Conservation (phyloP, 2,888 invertebrate species). For the Willowsia nigromaculata region DNA sequence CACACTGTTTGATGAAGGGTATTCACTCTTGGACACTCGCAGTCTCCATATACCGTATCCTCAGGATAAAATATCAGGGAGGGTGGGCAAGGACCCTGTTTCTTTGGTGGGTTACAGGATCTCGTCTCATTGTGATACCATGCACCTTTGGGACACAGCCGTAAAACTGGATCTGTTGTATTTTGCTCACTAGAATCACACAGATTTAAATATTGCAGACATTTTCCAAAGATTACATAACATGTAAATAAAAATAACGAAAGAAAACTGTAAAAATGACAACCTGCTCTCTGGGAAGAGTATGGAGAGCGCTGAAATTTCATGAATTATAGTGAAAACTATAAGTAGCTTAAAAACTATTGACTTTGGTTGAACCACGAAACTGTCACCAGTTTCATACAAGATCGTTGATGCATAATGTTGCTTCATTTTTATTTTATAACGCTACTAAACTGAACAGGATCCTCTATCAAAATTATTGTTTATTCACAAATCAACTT, state of each 20-base stretch:
- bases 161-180: background rate
- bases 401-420: no score
- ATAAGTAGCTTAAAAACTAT: no score
- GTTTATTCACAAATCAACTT: no score
- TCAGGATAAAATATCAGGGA: conserved; percentile 45
- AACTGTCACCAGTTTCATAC: no score
- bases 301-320: no score
- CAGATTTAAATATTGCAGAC: background rate
- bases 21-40: conserved; percentile 51
- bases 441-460: no score
- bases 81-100: conserved; percentile 61
- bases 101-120: conserved; percentile 36
- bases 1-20: conserved; percentile 7
- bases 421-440: no score
- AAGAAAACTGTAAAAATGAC: background rate
- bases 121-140: conserved; percentile 59
- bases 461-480: no score
- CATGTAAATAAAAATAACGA: background rate
- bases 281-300: background rate
- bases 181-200: background rate
- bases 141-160: conserved; percentile 3
- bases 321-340: no score
- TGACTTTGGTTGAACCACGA: no score
- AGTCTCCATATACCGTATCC: conserved; percentile 56
- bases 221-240: background rate